Conservation (phyloP, 2,888 invertebrate genomes). For the Steinernema scapterisci region DNA sequence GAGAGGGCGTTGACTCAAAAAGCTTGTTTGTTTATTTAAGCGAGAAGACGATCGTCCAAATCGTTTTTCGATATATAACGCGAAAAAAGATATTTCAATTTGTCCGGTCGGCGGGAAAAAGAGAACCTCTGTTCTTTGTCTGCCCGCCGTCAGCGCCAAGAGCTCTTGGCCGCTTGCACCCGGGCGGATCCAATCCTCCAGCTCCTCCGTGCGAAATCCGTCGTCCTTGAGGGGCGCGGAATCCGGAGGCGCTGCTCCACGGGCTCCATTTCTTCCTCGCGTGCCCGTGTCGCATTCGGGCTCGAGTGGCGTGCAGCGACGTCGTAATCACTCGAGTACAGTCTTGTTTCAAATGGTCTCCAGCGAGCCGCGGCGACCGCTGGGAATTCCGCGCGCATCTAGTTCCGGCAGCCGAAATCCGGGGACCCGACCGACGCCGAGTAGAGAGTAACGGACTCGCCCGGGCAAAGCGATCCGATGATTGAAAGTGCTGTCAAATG, state of each 20-base stretch:
- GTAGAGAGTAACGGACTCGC: not conserved
- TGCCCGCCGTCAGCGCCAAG: too few species aligned
- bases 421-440: not conserved
- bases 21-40: conserved; percentile 27
- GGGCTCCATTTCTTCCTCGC: too few species aligned
- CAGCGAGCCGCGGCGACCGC: too few species aligned
- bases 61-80: conserved; percentile 31
- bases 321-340: too few species aligned
- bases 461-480: conserved; percentile 26
- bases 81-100: conserved; percentile 27
- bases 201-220: not conserved
- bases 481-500: conserved; percentile 29
- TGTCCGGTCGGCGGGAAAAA: conserved; percentile 7
- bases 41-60: conserved; percentile 10
- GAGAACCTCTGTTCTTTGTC: too few species aligned
- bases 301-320: too few species aligned
- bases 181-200: not conserved
- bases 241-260: too few species aligned
- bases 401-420: not conserved
- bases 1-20: conserved; percentile 29
- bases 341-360: too few species aligned
- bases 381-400: conserved; percentile 6
- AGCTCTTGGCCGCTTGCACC: too few species aligned
- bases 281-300: too few species aligned
- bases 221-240: too few species aligned